Evolutionary conservation across 1,140 invertebrate species (phyloP).

Genomic region (Drosophila arizonae): DNA sequence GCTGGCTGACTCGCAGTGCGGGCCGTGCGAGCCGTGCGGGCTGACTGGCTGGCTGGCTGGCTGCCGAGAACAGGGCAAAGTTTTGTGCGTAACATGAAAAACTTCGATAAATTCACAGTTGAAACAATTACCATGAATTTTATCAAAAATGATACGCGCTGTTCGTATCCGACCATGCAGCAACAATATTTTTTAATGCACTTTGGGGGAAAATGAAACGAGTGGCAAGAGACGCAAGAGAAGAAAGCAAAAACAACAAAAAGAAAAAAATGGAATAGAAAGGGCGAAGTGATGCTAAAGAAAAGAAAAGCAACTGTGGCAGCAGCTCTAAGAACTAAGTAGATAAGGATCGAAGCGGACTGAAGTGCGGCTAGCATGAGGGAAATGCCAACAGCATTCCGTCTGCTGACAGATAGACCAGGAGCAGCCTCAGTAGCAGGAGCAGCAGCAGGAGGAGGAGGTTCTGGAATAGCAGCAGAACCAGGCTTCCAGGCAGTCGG

Average conservation of each 20-base stretch:
- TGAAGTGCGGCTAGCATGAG: conserved; percentile 23
- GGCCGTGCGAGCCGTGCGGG: too few relatives aligned
- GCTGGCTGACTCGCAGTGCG: not conserved
- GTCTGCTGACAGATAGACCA: conserved; percentile 77
- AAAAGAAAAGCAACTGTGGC: conserved; percentile 48
- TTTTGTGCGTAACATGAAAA: conserved; percentile 80
- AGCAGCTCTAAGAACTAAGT: conserved; percentile 57
- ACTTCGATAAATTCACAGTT: conserved; percentile 82
- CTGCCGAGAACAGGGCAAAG: conserved; percentile 54
- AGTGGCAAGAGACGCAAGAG: conserved; percentile 29
- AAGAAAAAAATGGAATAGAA: too few relatives aligned
- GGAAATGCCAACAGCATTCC: conserved; percentile 63
- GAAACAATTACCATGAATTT: conserved; percentile 82
- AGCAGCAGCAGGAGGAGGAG: conserved; percentile 2
- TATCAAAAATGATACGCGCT: conserved; percentile 81
- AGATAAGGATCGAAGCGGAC: conserved; percentile 61
- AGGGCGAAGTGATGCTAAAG: conserved; percentile 9
- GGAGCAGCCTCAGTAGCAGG: conserved; percentile 40
- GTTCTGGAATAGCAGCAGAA: not conserved
- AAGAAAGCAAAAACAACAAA: not conserved
- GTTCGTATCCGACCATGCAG: conserved; percentile 81
- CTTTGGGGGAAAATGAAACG: conserved; percentile 79
- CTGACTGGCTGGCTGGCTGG: conserved; percentile 17
- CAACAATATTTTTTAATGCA: conserved; percentile 82
- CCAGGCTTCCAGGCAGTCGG: conserved; percentile 34